phyloP scores from a whole-genome alignment of 2,113 vertebrate species.

The Theristicus caerulescens region DNA sequence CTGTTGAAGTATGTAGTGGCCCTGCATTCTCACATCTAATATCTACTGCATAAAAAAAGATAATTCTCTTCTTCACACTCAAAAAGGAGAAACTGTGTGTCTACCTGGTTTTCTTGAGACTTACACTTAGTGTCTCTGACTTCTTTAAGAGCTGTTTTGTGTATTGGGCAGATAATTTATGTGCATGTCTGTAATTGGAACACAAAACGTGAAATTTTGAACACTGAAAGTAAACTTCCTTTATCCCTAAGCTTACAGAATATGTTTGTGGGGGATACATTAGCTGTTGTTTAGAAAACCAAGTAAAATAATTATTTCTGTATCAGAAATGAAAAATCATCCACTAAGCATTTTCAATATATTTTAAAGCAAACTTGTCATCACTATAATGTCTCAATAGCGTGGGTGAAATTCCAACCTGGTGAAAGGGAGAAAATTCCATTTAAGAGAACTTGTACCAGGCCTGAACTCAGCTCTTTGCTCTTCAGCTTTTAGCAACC shows the following conservation, averaged over 20 bases:
- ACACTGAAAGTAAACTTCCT: neutral
- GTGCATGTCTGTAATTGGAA: neutral
- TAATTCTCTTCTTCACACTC: neutral
- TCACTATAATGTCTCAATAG: neutral
- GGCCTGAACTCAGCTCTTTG: neutral
- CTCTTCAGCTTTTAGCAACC: neutral
- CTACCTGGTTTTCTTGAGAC: neutral
- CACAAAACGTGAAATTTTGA: neutral
- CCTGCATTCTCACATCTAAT: neutral
- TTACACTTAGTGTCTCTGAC: neutral
- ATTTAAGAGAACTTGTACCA: neutral
- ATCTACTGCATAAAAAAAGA: neutral
- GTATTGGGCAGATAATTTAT: neutral
- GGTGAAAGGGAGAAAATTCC: neutral
- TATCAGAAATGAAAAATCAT: conserved; percentile 38
- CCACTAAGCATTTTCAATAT: neutral
- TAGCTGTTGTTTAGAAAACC: neutral
- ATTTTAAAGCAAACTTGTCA: neutral
- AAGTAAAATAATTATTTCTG: neutral
- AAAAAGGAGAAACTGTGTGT: neutral
- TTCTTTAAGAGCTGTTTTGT: neutral
- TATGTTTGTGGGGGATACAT: neutral
- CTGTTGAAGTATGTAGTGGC: neutral
- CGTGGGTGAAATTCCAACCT: neutral
- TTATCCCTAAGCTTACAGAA: neutral